Evolutionary conservation across 2,113 vertebrate genomes (phyloP).

Genomic region (Myrmecophaga tridactyla): DNA sequence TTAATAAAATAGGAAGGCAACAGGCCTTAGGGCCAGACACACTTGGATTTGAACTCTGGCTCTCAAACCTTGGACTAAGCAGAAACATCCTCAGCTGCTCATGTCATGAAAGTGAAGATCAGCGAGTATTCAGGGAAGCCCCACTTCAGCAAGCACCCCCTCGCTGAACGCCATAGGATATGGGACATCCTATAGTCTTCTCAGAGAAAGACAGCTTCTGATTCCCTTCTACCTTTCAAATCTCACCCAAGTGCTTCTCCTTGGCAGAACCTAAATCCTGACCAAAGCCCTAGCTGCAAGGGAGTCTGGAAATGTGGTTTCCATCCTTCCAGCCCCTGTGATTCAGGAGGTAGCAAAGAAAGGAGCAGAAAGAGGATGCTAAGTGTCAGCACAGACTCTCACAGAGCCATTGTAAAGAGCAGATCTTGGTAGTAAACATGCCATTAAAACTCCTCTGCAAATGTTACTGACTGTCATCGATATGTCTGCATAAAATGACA

Average conservation of each 20-base stretch:
- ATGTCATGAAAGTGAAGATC: rapidly evolving
- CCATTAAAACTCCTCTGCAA: neutral
- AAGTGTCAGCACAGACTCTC: neutral
- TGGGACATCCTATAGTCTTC: too few species aligned
- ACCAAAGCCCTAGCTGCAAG: neutral
- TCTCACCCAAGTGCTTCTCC: neutral
- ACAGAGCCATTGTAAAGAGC: neutral
- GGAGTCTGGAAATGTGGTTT: neutral
- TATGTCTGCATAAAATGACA: neutral
- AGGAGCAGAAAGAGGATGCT: neutral
- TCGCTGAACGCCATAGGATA: too few species aligned
- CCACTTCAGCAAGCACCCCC: neutral
- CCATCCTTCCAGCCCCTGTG: too few species aligned
- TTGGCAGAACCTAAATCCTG: neutral
- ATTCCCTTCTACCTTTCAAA: neutral
- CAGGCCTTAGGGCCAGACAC: neutral
- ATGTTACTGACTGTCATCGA: too few species aligned
- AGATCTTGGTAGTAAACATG: neutral
- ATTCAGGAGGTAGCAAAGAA: neutral
- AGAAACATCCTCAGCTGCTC: neutral
- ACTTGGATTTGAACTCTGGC: neutral
- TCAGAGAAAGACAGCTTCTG: neutral
- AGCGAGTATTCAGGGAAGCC: neutral
- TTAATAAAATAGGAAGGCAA: neutral
- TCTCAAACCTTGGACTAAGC: rapidly evolving